Base-by-base conservation (phyloP, 2,113 vertebrate genomes). In the Mormyrus iriodes region DNA sequence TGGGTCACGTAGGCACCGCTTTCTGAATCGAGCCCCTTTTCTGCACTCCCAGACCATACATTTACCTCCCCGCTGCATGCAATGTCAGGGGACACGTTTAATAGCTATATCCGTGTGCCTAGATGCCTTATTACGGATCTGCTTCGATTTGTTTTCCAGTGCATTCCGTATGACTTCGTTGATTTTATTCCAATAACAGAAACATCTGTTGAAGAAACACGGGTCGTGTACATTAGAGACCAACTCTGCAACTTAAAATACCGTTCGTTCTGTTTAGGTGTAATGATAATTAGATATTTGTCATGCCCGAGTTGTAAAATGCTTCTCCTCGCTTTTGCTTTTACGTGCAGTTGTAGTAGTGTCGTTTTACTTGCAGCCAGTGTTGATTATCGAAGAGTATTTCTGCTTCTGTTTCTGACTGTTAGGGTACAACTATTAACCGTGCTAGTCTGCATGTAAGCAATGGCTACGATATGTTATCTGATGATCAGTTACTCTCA, bases 1-100 rank as follows among this genome's bases (percentile, higher is more conserved):
- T 87, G 1, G 49, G 88, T 91, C 93, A 93, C 93, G 92, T 92
- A 93, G 93, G 91, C 93, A 91, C 86, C 48, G 90, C 88, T 87
- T 15, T 49, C 35, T 48, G 44, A 49, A 86, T 27, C 85, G 88
- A 46, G 73, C 90, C 48, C 48, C 24, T 7, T 89, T 86, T 89
- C 58, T 44, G 24, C 76, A 42, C 82, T 19, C 15, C 42, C 61
- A 61, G 42, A 58, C 13, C 3, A 24, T 65, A 27, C 65, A 79
- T 79, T 31, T n/a, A 89, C 85, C 51, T 53, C 6, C 13, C 2
- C 52, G 13, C 27, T 35, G 51, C 51, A 15, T 19, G 49, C 27
- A 21, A 13, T 46, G 4, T 86, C 24, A 86, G 15, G 46, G 10
- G 46, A 52, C 27, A 88, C 21, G 69, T 55, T 6, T 76, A 21